Percentiles rank a stretch among this genome's conserved stretches.
Conservation (phyloP, 2,113 vertebrate species). For the Sorex araneus region DNA sequence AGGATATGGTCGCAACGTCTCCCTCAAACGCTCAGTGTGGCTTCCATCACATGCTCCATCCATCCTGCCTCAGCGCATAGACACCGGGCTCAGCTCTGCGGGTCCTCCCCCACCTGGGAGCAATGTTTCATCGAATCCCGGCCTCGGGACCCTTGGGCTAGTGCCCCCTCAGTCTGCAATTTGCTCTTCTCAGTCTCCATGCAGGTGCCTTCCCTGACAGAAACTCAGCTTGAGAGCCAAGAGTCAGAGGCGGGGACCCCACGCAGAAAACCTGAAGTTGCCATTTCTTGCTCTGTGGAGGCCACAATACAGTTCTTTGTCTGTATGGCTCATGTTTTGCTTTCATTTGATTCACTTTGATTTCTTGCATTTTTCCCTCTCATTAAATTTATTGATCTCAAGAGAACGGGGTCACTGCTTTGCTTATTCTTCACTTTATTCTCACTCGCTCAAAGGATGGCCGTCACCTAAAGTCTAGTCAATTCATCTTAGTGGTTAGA, state of each 20-base stretch:
- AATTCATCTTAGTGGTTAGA: background rate
- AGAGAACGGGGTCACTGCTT: background rate
- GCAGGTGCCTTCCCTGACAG: background rate
- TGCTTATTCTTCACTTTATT: background rate
- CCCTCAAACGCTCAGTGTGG: accelerated
- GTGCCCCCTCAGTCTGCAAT: background rate
- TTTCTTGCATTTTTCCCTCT: background rate
- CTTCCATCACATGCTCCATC: background rate
- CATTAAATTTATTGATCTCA: background rate
- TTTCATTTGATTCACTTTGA: background rate
- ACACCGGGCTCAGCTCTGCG: no score
- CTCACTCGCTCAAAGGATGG: background rate
- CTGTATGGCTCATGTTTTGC: background rate
- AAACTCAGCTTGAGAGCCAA: background rate
- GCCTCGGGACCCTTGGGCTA: background rate
- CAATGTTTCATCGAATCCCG: background rate
- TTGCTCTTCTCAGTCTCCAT: background rate
- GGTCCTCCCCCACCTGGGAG: accelerated
- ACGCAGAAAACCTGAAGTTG: background rate
- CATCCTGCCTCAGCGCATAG: background rate
- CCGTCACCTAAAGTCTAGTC: background rate
- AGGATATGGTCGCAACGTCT: accelerated
- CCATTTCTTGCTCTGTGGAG: no score
- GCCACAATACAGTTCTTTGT: background rate
- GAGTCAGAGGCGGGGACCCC: background rate